phyloP scores from a whole-genome alignment of 2,888 invertebrate species.

The Physocephala rufipes region DNA sequence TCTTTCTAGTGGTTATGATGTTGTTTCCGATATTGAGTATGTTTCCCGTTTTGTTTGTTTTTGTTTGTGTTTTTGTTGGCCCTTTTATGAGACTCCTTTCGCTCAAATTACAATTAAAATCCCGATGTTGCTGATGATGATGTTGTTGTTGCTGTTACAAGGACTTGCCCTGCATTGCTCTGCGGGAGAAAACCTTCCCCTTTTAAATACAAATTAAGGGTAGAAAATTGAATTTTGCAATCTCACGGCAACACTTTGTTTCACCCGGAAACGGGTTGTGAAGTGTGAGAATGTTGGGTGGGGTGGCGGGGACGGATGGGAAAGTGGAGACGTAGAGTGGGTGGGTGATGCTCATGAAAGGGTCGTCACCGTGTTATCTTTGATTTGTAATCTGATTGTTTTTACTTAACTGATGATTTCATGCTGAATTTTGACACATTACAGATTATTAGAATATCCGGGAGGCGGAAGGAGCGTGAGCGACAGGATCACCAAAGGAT shows the following conservation, averaged over 20 bases:
- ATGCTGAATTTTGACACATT: constrained; percentile 34
- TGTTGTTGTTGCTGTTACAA: constrained; percentile 47
- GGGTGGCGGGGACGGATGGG: constrained; percentile 23
- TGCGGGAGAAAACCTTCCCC: constrained; percentile 48
- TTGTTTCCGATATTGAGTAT: constrained; percentile 9
- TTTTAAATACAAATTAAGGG: constrained; percentile 36
- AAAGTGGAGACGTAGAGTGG: constrained; percentile 2
- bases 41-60: constrained; percentile 21
- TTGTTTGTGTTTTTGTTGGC: constrained; percentile 40
- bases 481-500: too few species aligned
- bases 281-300: not conserved
- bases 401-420: constrained; percentile 39
- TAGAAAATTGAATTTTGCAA: constrained; percentile 60
- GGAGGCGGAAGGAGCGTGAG: too few species aligned
- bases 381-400: constrained; percentile 59
- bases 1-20: constrained; percentile 2
- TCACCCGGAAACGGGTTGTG: constrained; percentile 3
- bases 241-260: constrained; percentile 44
- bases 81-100: constrained; percentile 49
- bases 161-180: constrained; percentile 64
- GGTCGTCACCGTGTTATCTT: constrained; percentile 44
- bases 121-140: constrained; percentile 58
- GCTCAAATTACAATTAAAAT: constrained; percentile 64
- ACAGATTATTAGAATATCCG: constrained; percentile 20
- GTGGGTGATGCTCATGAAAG: constrained; percentile 39